Conservation (phyloP, 2,113 vertebrate genomes). For the Tinamus guttatus region DNA sequence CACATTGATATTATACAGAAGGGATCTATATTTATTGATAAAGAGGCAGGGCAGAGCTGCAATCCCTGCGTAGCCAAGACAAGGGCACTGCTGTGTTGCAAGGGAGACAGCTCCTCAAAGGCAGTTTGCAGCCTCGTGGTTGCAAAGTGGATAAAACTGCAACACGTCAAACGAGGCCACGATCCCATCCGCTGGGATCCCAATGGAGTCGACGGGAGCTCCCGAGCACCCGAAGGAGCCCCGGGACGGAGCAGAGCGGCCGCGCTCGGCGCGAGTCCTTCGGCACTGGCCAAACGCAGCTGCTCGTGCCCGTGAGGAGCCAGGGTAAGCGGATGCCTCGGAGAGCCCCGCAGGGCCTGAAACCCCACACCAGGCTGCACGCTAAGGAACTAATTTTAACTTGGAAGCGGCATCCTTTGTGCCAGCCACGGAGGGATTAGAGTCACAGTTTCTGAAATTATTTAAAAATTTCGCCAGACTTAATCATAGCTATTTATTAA, state of each 20-base stretch:
- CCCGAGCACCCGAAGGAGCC: accelerated
- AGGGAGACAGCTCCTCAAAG: background rate
- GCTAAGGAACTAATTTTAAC: slow-evolving; percentile 52
- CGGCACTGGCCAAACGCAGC: background rate
- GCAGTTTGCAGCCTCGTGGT: background rate
- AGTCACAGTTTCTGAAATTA: slow-evolving; percentile 39
- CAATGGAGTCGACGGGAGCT: background rate
- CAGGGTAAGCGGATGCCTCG: background rate
- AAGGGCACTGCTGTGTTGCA: background rate
- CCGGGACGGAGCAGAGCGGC: background rate
- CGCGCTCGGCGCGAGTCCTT: background rate
- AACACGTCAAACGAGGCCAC: background rate
- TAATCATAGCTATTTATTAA: slow-evolving; percentile 64
- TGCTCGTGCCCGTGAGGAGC: background rate
- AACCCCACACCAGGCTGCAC: slow-evolving; percentile 44
- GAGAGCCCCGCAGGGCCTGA: background rate
- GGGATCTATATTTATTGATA: background rate
- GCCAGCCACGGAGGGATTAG: slow-evolving; percentile 35
- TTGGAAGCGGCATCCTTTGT: slow-evolving; percentile 26
- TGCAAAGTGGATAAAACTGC: accelerated
- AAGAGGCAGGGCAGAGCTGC: background rate
- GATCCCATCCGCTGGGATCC: background rate
- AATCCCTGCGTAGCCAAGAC: background rate
- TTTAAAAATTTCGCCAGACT: slow-evolving; percentile 64
- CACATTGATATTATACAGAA: background rate